These are phyloP conservation scores for Callorhinus ursinus DNA, from an alignment of 2,113 vertebrate species.

Conservation along the genomic window DNA sequence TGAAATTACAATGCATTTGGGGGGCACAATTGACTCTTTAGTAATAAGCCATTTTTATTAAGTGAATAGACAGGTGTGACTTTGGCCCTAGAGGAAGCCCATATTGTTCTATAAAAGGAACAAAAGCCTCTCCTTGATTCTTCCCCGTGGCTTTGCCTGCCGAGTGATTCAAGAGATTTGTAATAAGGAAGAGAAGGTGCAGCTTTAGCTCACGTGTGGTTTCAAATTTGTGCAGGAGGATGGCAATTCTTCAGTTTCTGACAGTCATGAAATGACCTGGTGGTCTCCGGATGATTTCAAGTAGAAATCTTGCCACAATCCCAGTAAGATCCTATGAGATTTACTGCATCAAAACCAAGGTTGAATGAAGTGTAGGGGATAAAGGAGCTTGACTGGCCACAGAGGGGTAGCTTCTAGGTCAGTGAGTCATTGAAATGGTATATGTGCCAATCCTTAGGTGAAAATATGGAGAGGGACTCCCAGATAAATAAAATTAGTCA, in stretches of 20 bases:
- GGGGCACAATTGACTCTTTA: neutral
- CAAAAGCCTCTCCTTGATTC: slow-evolving; percentile 49
- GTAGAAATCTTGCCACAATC: slow-evolving; percentile 9
- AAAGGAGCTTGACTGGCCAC: slow-evolving; percentile 27
- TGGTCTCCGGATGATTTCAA: slow-evolving; percentile 62
- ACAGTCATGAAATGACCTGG: slow-evolving; percentile 19
- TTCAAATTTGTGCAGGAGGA: neutral
- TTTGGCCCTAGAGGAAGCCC: slow-evolving; percentile 33
- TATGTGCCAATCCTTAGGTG: neutral
- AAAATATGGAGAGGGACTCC: neutral
- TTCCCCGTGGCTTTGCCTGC: neutral
- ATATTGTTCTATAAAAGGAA: slow-evolving; percentile 69
- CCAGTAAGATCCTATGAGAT: slow-evolving; percentile 44
- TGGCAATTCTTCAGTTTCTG: slow-evolving; percentile 27
- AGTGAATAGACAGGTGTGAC: slow-evolving; percentile 59
- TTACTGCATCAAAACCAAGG: slow-evolving; percentile 56
- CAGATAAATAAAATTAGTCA: neutral
- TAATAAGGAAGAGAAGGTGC: slow-evolving; percentile 40
- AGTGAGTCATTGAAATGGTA: neutral
- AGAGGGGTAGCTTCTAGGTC: neutral
- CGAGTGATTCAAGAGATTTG: slow-evolving; percentile 28
- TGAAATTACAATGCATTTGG: neutral
- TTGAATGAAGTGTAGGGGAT: neutral
- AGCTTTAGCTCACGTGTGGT: slow-evolving; percentile 20
- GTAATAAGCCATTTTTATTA: slow-evolving; percentile 39